These are phyloP conservation scores for Leptinotarsa tumamoca DNA, from an alignment of 2,888 invertebrate species.

Conservation along the genomic window DNA sequence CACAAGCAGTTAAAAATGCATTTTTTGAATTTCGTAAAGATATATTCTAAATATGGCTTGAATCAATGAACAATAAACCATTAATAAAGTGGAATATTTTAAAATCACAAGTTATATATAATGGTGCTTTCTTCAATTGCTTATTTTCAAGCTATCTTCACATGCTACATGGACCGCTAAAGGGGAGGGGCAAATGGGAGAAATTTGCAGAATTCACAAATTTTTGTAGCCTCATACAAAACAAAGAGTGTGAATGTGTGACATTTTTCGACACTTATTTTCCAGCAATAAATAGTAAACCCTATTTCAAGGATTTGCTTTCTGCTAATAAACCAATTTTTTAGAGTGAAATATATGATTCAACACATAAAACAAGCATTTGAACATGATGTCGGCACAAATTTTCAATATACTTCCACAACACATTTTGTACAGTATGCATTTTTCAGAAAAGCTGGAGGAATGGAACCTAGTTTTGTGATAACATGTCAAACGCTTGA, in stretches of 20 bases:
- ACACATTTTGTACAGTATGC: slow-evolving; percentile 36
- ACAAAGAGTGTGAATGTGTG: slow-evolving; percentile 64
- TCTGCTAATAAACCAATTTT: slow-evolving; percentile 37
- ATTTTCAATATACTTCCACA: slow-evolving; percentile 29
- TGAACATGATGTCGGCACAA: slow-evolving; percentile 50
- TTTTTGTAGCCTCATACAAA: slow-evolving; percentile 66
- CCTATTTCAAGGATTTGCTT: slow-evolving; percentile 50
- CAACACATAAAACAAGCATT: slow-evolving; percentile 48
- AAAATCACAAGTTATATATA: slow-evolving; percentile 60
- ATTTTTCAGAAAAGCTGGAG: slow-evolving; percentile 49
- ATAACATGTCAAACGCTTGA: slow-evolving; percentile 33
- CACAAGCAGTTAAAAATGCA: slow-evolving; percentile 51
- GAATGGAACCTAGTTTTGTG: slow-evolving; percentile 22
- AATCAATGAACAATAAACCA: slow-evolving; percentile 59
- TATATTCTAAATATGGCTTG: slow-evolving; percentile 56
- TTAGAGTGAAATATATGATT: slow-evolving; percentile 43
- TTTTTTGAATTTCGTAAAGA: slow-evolving; percentile 54
- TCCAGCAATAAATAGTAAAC: slow-evolving; percentile 33
- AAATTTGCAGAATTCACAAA: slow-evolving; percentile 62
- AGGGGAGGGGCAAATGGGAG: slow-evolving; percentile 66
- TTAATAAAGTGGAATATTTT: slow-evolving; percentile 57
- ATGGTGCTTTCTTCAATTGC: slow-evolving; percentile 68
- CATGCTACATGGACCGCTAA: slow-evolving; percentile 67
- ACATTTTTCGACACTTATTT: slow-evolving; percentile 58
- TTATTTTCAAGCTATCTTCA: slow-evolving; percentile 68